These are phyloP conservation scores for Scomberomorus guttatus DNA, from an alignment of 2,797 vertebrate genomes.

Conservation along the genomic window DNA sequence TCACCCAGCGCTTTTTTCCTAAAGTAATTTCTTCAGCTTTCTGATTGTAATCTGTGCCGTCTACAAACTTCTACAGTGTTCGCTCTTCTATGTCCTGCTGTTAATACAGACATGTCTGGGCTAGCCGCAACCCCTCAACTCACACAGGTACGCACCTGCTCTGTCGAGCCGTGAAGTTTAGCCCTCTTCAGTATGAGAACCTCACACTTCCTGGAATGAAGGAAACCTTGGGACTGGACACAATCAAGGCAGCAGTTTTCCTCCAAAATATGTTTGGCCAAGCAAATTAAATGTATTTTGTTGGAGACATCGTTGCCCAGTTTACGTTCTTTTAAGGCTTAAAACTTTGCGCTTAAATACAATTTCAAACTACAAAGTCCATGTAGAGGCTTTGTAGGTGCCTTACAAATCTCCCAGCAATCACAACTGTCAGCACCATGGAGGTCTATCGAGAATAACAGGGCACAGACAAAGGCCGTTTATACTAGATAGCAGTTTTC, in stretches of 20 bases:
- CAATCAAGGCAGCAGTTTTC: constrained; percentile 1
- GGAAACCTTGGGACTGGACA: background rate
- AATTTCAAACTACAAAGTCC: too few species aligned
- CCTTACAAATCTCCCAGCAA: constrained; percentile 44
- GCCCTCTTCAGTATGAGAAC: background rate
- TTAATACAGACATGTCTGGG: too few species aligned
- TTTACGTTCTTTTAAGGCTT: constrained; percentile 4
- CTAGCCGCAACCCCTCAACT: too few species aligned
- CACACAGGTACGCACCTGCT: too few species aligned
- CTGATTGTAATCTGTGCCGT: too few species aligned
- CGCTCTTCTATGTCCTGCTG: too few species aligned
- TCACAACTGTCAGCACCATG: constrained; percentile 27
- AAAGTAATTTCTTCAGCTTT: too few species aligned
- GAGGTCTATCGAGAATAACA: constrained; percentile 40
- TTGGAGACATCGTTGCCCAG: background rate
- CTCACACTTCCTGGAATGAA: background rate
- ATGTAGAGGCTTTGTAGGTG: constrained; percentile 20
- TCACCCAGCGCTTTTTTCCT: too few species aligned
- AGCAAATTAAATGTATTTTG: background rate
- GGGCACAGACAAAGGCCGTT: constrained; percentile 47
- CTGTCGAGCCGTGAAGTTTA: too few species aligned
- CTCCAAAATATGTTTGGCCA: background rate
- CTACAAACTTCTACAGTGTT: too few species aligned
- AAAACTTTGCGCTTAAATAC: too few species aligned
- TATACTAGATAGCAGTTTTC: constrained; percentile 44